Conservation (phyloP, 2,888 invertebrate genomes). For the Ommatoiulus sabulosus region DNA sequence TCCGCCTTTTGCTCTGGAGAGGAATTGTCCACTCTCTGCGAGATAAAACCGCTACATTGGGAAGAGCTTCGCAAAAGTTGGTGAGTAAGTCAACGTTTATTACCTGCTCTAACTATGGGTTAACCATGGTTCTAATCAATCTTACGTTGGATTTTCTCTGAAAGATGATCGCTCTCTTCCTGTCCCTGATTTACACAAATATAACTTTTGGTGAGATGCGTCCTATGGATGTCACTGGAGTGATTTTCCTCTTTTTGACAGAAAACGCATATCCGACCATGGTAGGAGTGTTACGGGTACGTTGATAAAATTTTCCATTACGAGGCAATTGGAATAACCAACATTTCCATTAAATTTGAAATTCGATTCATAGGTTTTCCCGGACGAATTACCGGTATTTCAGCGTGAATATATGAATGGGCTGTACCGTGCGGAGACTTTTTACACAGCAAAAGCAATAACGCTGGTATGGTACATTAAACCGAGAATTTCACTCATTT, state of each 20-base stretch:
- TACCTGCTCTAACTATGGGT: no score
- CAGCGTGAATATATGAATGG: conserved; percentile 85
- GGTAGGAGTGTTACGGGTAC: neutral
- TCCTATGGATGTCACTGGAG: conserved; percentile 29
- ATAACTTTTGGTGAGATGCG: neutral
- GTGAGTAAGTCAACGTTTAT: neutral
- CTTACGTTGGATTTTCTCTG: neutral
- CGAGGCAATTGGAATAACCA: neutral
- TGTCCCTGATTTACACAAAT: conserved; percentile 25
- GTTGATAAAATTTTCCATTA: neutral
- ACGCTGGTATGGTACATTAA: conserved; percentile 78
- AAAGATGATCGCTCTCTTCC: neutral
- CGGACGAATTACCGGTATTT: conserved; percentile 83
- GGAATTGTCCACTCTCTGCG: conserved; percentile 9
- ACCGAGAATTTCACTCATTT: neutral
- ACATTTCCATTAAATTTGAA: neutral
- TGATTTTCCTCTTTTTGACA: conserved; percentile 29
- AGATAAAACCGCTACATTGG: neutral
- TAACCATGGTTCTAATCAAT: neutral
- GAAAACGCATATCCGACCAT: conserved; percentile 26
- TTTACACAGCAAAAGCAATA: conserved; percentile 83
- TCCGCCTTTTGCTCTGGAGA: conserved; percentile 32
- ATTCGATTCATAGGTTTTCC: conserved; percentile 74
- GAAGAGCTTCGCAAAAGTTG: conserved; percentile 26
- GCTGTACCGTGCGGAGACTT: conserved; percentile 82